Conservation (phyloP, 2,113 vertebrate species). For the Marcusenius ussheri region DNA sequence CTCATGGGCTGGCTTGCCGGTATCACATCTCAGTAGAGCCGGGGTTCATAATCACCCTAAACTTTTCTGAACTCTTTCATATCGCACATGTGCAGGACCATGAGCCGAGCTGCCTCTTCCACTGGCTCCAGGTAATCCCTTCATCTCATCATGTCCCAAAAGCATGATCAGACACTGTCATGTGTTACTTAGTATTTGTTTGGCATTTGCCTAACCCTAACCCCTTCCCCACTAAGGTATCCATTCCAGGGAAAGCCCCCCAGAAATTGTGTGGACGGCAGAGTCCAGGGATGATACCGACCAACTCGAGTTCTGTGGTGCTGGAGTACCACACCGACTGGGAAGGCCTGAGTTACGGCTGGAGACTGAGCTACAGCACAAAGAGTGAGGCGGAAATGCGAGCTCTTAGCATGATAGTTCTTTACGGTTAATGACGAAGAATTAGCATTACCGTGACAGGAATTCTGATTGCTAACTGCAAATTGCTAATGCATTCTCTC, state of each 20-base stretch:
- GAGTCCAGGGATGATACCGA: slow-evolving; percentile 51
- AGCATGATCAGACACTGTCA: not conserved
- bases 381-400: slow-evolving; percentile 45
- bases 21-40: slow-evolving; percentile 53
- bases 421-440: not conserved
- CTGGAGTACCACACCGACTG: slow-evolving; percentile 56
- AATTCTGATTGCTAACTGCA: not conserved
- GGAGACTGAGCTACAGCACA: slow-evolving; percentile 60
- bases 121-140: slow-evolving; percentile 58
- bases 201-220: not conserved
- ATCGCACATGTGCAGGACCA: slow-evolving; percentile 47
- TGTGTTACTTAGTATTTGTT: not conserved
- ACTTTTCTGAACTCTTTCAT: slow-evolving; percentile 57
- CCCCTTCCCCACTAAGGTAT: slow-evolving; percentile 40
- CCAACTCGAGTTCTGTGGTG: slow-evolving; percentile 42
- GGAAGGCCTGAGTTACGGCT: slow-evolving; percentile 52
- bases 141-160: not conserved
- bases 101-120: slow-evolving; percentile 43
- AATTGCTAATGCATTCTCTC: not conserved
- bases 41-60: slow-evolving; percentile 53
- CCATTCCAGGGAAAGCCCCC: slow-evolving; percentile 30
- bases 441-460: not conserved
- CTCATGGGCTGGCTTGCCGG: slow-evolving; percentile 48
- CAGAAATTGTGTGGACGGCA: slow-evolving; percentile 51
- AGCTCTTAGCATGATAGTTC: not conserved